Base-by-base conservation (phyloP, 2,797 vertebrate species). In the Arrhamphus sclerolepis region DNA sequence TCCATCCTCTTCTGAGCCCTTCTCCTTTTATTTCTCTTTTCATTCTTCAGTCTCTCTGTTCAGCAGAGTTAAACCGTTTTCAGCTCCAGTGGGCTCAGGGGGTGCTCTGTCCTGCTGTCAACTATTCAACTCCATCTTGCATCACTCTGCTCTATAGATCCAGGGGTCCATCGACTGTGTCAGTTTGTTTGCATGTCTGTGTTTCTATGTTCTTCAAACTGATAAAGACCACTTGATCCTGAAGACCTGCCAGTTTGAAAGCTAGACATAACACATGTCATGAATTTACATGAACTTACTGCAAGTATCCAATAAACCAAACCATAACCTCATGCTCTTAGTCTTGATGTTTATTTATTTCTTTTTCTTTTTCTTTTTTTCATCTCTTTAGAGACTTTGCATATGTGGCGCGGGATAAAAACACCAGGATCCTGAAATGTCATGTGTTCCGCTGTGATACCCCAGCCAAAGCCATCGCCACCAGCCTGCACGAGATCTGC, bases 371-470 rank as follows among this genome's bases (percentile, higher is more conserved):
- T 49, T 7, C 24, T 11, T 24, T 17, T 46, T 59, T 47, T 79
- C 72, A 60, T 78, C 26, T 85, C 87, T 48, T 6, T 86, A 99
- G 97, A 90, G 97, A 99, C 84, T 99, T 99, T 83, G 97, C 97
- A 42, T 99, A 99, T 0, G 97, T 99, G 83, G 97, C 97, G 0
- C 94, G 97, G 86, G 97, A 99, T 83, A 97, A 94, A 90, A 96
- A 97, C 80, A 99, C 97, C 19, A 92, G 97, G 80, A 96, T 99
- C 85, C 91, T 99, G 93, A 99, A 99, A 95, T 99, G 97, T 93
- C 97, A 99, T 89, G 97, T 99, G 78, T 99, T 99, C 87, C 96
- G 97, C 86, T 99, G 97, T 96, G 97, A 99, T 91, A 98, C 97
- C 1, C 97, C 97, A 56, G 97, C 97, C 70, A 99, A 99, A 95